phyloP scores from a whole-genome alignment of 2,113 vertebrate genomes.

The Hydropotes inermis region DNA sequence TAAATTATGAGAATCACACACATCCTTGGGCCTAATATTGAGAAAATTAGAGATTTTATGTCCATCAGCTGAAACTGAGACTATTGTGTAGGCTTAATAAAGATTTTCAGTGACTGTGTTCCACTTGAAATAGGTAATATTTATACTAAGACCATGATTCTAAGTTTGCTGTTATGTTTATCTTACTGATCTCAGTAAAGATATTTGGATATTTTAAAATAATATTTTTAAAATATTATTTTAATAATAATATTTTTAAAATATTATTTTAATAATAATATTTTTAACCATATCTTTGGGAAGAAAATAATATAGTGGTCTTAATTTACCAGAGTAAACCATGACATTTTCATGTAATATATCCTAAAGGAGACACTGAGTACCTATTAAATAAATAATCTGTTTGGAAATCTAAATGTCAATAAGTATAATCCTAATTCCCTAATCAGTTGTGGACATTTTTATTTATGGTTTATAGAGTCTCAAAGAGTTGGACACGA shows the following conservation, averaged over 20 bases:
- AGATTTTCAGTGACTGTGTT: background rate
- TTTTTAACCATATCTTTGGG: background rate
- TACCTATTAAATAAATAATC: constrained; percentile 6
- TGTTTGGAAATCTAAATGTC: background rate
- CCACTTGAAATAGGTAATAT: background rate
- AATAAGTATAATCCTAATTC: background rate
- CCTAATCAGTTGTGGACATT: background rate
- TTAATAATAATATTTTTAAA: background rate
- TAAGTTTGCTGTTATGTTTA: background rate
- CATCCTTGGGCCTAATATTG: background rate
- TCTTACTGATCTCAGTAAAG: background rate
- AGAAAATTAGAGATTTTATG: background rate
- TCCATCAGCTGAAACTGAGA: background rate
- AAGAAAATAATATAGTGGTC: background rate
- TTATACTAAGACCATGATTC: background rate
- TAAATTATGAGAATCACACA: background rate
- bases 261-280: background rate
- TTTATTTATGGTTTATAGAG: background rate
- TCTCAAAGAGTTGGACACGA: background rate
- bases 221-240: background rate
- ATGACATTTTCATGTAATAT: background rate
- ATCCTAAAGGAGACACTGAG: background rate
- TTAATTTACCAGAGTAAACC: background rate
- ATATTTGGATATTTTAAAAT: background rate
- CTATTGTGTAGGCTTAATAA: background rate